phyloP scores from a whole-genome alignment of 1,140 invertebrate genomes.

The Drosophila asahinai region DNA sequence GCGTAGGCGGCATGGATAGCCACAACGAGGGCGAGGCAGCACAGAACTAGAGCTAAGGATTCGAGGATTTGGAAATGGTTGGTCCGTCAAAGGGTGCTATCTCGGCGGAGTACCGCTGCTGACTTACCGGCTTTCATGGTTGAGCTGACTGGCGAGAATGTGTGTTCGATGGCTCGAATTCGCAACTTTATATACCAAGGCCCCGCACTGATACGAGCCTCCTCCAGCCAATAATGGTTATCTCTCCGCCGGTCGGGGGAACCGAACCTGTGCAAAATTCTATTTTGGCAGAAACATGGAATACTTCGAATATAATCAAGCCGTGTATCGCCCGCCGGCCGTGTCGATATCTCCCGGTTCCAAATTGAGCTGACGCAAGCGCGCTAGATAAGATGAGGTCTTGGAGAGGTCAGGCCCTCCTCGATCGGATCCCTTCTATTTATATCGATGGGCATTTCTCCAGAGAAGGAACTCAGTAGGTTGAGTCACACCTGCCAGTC shows the following conservation, averaged over 20 bases:
- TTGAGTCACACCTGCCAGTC: not conserved
- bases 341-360: slow-evolving; percentile 19
- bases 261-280: slow-evolving; percentile 44
- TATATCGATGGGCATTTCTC: not conserved
- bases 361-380: slow-evolving; percentile 27
- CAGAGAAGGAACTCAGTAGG: slow-evolving; percentile 2
- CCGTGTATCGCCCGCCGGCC: slow-evolving; percentile 19
- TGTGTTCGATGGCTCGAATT: slow-evolving; percentile 27
- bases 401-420: slow-evolving; percentile 10
- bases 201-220: slow-evolving; percentile 29
- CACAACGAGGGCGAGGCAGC: slow-evolving; percentile 38
- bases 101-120: not conserved
- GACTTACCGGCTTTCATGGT: slow-evolving; percentile 64
- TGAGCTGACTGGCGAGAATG: slow-evolving; percentile 37
- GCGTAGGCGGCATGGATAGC: slow-evolving; percentile 6
- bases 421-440: too few species aligned
- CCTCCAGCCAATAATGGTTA: slow-evolving; percentile 46
- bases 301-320: slow-evolving; percentile 48
- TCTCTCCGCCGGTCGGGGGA: slow-evolving; percentile 28
- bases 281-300: slow-evolving; percentile 52
- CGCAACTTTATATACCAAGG: slow-evolving; percentile 46
- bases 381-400: slow-evolving; percentile 8
- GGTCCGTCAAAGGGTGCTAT: not conserved
- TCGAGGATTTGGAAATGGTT: not conserved
- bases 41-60: slow-evolving; percentile 35